phyloP scores from a whole-genome alignment of 2,797 vertebrate species.

The Spinibarbus caldwelli region DNA sequence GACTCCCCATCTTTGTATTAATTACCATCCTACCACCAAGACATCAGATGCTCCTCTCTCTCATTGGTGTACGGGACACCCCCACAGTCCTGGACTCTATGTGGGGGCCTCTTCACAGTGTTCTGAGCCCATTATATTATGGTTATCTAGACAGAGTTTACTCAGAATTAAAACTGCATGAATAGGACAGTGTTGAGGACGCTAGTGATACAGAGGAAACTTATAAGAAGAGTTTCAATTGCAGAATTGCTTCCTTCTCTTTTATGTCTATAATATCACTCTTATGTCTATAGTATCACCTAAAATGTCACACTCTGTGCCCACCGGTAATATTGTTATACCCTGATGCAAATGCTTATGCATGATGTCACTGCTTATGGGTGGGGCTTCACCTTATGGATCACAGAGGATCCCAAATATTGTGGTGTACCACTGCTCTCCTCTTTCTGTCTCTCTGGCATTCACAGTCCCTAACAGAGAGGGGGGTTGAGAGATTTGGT shows the following conservation, averaged over 20 bases:
- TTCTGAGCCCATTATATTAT: background rate
- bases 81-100: background rate
- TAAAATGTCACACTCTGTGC: background rate
- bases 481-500: slow-evolving; percentile 67
- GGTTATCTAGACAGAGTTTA: background rate
- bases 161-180: background rate
- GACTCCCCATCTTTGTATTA: slow-evolving; percentile 70
- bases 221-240: background rate
- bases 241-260: background rate
- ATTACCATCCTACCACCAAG: slow-evolving; percentile 67
- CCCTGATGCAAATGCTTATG: background rate
- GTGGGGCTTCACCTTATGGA: background rate
- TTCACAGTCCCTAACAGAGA: slow-evolving; percentile 65
- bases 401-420: background rate
- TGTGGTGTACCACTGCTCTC: background rate
- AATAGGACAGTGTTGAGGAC: background rate
- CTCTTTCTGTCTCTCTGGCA: slow-evolving; percentile 3
- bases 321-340: background rate
- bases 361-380: background rate
- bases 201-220: background rate
- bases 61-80: background rate
- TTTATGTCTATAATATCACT: background rate
- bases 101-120: background rate
- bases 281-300: background rate
- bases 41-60: slow-evolving; percentile 69